A percentile compares a stretch with the other conserved stretches of the same genome.
Evolutionary conservation across 2,113 vertebrate genomes (phyloP).

Genomic region (Callionymus lyra): DNA sequence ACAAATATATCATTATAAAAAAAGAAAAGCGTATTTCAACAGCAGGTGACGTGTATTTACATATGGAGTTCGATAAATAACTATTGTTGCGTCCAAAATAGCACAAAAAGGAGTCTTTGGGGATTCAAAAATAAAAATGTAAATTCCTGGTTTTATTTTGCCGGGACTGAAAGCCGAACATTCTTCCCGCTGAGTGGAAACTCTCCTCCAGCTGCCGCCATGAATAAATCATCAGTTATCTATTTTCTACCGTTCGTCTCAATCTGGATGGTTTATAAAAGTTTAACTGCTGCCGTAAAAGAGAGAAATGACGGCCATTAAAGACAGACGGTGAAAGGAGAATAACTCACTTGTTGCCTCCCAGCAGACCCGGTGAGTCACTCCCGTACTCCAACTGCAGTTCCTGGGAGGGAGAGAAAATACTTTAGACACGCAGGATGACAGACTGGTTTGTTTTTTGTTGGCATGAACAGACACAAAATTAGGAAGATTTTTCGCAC

Average conservation of each 20-base stretch:
- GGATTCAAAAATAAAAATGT: background rate
- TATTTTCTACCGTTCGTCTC: background rate
- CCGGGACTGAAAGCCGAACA: background rate
- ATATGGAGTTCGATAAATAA: too few relatives aligned
- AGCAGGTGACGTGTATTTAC: too few relatives aligned
- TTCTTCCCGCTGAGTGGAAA: constrained; percentile 6
- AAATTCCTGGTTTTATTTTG: background rate
- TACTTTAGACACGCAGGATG: background rate
- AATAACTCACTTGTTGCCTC: constrained; percentile 88
- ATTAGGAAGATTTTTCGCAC: background rate
- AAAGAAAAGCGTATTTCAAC: too few relatives aligned
- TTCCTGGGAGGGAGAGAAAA: constrained; percentile 64
- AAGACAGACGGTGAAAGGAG: background rate
- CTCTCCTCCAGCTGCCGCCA: background rate
- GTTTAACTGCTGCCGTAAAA: background rate
- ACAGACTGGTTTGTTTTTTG: constrained; percentile 19
- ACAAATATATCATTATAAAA: too few relatives aligned
- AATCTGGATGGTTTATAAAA: background rate
- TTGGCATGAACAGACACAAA: background rate
- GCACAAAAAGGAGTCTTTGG: too few relatives aligned
- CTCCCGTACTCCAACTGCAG: constrained; percentile 85
- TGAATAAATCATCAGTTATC: constrained; percentile 18
- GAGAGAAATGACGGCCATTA: background rate
- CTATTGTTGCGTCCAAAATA: too few relatives aligned
- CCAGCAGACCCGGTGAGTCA: constrained; percentile 78